Conservation (phyloP, 2,797 vertebrate genomes). For the Neoniphon sammara region DNA sequence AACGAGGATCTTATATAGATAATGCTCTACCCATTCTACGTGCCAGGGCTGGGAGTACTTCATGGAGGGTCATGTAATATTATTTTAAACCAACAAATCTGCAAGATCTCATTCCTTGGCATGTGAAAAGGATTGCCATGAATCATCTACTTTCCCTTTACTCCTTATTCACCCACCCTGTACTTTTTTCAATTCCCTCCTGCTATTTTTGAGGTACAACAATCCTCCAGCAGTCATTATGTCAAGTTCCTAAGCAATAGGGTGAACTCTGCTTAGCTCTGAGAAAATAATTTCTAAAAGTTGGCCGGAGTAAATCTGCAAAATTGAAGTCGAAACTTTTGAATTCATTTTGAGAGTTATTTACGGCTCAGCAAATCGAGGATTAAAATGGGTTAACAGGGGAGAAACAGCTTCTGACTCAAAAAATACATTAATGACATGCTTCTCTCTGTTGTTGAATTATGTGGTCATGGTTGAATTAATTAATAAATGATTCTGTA, state of each 20-base stretch:
- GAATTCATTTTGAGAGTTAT: constrained; percentile 1
- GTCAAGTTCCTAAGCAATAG: too few species aligned
- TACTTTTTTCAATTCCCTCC: too few species aligned
- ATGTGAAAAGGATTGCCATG: too few species aligned
- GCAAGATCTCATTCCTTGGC: too few species aligned
- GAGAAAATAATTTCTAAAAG: constrained; percentile 5
- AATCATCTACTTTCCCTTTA: too few species aligned
- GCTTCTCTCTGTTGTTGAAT: constrained; percentile 36
- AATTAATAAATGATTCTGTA: constrained; percentile 40
- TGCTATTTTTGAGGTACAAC: background rate
- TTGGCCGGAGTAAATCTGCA: background rate
- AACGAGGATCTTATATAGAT: too few species aligned
- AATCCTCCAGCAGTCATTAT: background rate
- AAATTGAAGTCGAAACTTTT: constrained; percentile 8
- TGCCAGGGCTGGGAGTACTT: too few species aligned
- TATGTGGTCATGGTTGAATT: constrained; percentile 43
- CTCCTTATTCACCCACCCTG: too few species aligned
- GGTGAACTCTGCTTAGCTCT: background rate
- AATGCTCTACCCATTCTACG: too few species aligned
- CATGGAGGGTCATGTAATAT: too few species aligned
- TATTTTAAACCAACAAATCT: too few species aligned
- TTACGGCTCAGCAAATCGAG: constrained; percentile 28
- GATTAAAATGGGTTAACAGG: constrained; percentile 38
- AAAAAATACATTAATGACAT: constrained; percentile 47
- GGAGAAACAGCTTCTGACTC: constrained; percentile 40